Evolutionary conservation across 2,113 vertebrate species (phyloP).

Genomic region (Sander vitreus): DNA sequence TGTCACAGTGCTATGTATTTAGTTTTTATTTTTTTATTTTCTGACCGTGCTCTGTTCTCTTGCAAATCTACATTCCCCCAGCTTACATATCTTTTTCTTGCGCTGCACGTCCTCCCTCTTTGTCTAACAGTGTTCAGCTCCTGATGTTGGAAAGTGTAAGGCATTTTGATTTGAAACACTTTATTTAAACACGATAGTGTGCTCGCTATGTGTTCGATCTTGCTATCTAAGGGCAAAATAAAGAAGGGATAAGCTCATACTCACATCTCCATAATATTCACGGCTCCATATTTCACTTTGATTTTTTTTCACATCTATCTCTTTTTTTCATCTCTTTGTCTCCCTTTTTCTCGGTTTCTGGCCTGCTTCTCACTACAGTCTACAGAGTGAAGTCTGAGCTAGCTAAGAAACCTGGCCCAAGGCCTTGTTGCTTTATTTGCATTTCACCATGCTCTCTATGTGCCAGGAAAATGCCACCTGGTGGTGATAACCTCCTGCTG

Average conservation of each 20-base stretch:
- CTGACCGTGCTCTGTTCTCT: constrained; percentile 7
- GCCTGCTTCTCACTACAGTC: constrained; percentile 70
- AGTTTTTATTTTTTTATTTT: background rate
- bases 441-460: constrained; percentile 66
- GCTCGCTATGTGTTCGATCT: constrained; percentile 45
- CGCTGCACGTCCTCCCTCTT: constrained; percentile 39
- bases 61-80: constrained; percentile 19
- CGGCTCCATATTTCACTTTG: constrained; percentile 69
- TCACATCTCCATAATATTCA: constrained; percentile 67
- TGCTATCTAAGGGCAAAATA: constrained; percentile 63
- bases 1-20: constrained; percentile 34
- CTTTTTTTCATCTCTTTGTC: constrained; percentile 78
- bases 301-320: constrained; percentile 70
- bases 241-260: constrained; percentile 64
- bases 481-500: constrained; percentile 61
- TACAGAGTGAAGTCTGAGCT: constrained; percentile 77
- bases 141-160: constrained; percentile 26
- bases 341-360: constrained; percentile 60
- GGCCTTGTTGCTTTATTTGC: constrained; percentile 81
- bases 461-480: constrained; percentile 81
- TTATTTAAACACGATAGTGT: constrained; percentile 44
- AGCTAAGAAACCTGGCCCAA: constrained; percentile 77
- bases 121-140: constrained; percentile 33
- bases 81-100: constrained; percentile 1
- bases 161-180: constrained; percentile 56